These are phyloP conservation scores for Drosophila sucinea DNA, from an alignment of 1,140 invertebrate genomes.

Conservation along the genomic window DNA sequence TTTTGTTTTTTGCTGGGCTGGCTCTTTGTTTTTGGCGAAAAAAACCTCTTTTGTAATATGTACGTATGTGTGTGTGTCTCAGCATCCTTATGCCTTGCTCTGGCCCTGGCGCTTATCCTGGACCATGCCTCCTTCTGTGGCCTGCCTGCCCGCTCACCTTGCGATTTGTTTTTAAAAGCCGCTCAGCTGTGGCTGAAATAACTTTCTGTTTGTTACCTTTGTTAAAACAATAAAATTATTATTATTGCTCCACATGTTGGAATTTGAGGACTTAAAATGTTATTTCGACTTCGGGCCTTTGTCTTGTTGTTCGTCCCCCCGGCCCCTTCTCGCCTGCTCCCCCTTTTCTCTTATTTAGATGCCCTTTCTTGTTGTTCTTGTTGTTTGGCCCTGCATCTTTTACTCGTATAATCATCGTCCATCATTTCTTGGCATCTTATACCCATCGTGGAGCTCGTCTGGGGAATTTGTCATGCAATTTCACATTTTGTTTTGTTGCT, in stretches of 20 bases:
- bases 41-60: slow-evolving; percentile 12
- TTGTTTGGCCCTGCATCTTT: slow-evolving; percentile 21
- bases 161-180: slow-evolving; percentile 81
- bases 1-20: slow-evolving; percentile 37
- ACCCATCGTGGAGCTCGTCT: slow-evolving; percentile 35
- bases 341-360: background rate
- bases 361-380: background rate
- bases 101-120: slow-evolving; percentile 5
- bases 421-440: slow-evolving; percentile 61
- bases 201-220: slow-evolving; percentile 80
- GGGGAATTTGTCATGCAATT: slow-evolving; percentile 77
- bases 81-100: slow-evolving; percentile 5
- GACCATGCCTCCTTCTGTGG: slow-evolving; percentile 54
- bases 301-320: slow-evolving; percentile 1
- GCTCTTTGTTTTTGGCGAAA: slow-evolving; percentile 1
- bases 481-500: slow-evolving; percentile 40
- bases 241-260: slow-evolving; percentile 81
- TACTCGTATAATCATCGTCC: slow-evolving; percentile 73
- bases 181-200: slow-evolving; percentile 81
- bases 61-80: background rate
- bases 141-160: slow-evolving; percentile 48
- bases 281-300: slow-evolving; percentile 37
- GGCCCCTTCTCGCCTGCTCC: background rate
- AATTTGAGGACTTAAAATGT: slow-evolving; percentile 80
- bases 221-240: slow-evolving; percentile 82